Base-by-base conservation (phyloP, 1,140 invertebrate species). In the Bombus turneri region DNA sequence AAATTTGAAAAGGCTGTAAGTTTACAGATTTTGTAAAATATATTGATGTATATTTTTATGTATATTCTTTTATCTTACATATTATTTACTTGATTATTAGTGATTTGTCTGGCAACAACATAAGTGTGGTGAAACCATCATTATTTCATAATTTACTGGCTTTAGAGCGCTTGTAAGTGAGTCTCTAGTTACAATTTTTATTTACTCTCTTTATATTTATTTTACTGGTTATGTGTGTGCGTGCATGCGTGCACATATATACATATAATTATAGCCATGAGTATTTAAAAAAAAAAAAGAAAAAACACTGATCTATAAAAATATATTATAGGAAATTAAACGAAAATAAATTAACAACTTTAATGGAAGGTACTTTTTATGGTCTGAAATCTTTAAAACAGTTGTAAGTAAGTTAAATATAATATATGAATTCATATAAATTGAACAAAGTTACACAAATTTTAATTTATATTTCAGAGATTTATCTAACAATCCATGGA, bases 401-500 rank as follows among this genome's bases (percentile, higher is more conserved):
- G 87, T 74, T 96, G 95, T 95, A 90, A 94, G 95, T 95, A 87
- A 66, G 41, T 34, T 64, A 73, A 31, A 28, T 31, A 81, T 6
- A 47, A 34, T 64, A 77, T 37, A 28, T 22, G 3, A 15, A 66
- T 57, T 34, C 43, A 85, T 41, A 28, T 28, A 10, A 37, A 66
- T 57, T 28, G 66, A 74, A 62, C 13, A 62, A 71, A 69, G 31
- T 86, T 37, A 66, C 76, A 76, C 47, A 59, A 75, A 84, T 81
- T 81, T 59, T 66, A 43, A 74, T 75, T 82, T 73, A 71, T 89
- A 41, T 93, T 96, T 41, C 94, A 98, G 97, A 69, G 97, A 98
- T 91, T 95, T 98, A 87, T 97, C 97, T 43, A 96, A 96, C 73
- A 98, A 98, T 95, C 97, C 97, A 6, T 95, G 98, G 91, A 96